Base-by-base conservation (phyloP, 2,113 vertebrate genomes). In the Notarius quadriscutis region DNA sequence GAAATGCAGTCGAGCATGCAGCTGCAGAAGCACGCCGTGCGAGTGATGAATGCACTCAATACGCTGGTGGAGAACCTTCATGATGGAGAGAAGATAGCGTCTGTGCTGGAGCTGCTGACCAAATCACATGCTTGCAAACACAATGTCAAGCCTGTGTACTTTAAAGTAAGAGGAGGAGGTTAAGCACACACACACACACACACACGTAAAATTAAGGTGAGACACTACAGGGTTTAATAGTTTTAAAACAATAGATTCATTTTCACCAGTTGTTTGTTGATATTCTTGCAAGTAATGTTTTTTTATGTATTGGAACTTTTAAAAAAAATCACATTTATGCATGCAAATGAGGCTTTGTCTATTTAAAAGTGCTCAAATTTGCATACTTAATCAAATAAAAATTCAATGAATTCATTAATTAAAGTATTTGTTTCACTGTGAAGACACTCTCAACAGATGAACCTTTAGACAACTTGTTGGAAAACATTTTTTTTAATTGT, bases 91-190 rank as follows among this genome's bases (percentile, higher is more conserved):
- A 97, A 97, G 93, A 91, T 97, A 85, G 94, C 95, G 48, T 96
- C 96, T 0, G 94, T 97, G 86, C 94, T 99, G 79, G 92, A 94
- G 86, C 88, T 95, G 78, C 90, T 99, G 91, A 97, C 96, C 88
- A 98, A 96, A 84, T 95, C 97, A 63, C 98, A 99, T 0, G 97
- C 98, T 0, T 92, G 97, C 90, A 95, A 95, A 89, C 97, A 99
- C 94, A 98, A 98, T 91, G 98, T 99, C 95, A 97, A 98, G 25
- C 97, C 97, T 0, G 83, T 95, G 81, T 99, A 99, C 94, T 99
- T 99, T 88, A 98, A 98, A 97, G 98, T 99, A 91, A 88, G 85
- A 84, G 14, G 5, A 51, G 25, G 51, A 48, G 22, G 10, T 51
- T 14, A 53, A 27, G 81, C 41, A 69, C 80, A 53, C 34, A 84